Evolutionary conservation across 92 coral and sea anemone species (phyloP).

Genomic region (Pocillopora meandrina): DNA sequence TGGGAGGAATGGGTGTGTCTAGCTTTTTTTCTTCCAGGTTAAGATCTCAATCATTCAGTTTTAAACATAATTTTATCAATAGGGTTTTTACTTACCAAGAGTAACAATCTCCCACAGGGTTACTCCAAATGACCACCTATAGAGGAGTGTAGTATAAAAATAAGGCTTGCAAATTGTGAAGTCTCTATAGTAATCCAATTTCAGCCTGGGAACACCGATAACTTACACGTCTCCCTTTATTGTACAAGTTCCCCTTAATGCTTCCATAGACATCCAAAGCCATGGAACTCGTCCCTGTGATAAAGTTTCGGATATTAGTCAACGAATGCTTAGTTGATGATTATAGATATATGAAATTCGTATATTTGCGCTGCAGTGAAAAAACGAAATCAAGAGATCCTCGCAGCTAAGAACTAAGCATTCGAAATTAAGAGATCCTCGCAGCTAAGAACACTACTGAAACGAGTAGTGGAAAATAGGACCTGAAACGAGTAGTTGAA

Average conservation of each 20-base stretch:
- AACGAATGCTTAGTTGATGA: too few species aligned
- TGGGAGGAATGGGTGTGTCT: too few species aligned
- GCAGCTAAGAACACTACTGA: too few species aligned
- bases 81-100: constrained; percentile 60
- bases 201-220: background rate
- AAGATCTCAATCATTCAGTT: too few species aligned
- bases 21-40: background rate
- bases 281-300: constrained; percentile 71
- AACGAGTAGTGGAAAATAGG: too few species aligned
- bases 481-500: too few species aligned
- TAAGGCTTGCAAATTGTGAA: background rate
- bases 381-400: too few species aligned
- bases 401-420: too few species aligned
- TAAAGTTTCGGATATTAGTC: too few species aligned
- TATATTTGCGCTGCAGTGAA: too few species aligned
- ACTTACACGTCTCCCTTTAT: constrained; percentile 76
- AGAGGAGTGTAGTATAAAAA: background rate
- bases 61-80: background rate
- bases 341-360: too few species aligned
- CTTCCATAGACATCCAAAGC: constrained; percentile 85
- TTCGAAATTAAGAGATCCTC: too few species aligned
- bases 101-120: constrained; percentile 88
- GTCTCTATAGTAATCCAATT: background rate
- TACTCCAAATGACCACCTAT: constrained; percentile 89
- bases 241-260: constrained; percentile 64